Evolutionary conservation across 2,113 vertebrate genomes (phyloP).

Genomic region (Etheostoma spectabile): DNA sequence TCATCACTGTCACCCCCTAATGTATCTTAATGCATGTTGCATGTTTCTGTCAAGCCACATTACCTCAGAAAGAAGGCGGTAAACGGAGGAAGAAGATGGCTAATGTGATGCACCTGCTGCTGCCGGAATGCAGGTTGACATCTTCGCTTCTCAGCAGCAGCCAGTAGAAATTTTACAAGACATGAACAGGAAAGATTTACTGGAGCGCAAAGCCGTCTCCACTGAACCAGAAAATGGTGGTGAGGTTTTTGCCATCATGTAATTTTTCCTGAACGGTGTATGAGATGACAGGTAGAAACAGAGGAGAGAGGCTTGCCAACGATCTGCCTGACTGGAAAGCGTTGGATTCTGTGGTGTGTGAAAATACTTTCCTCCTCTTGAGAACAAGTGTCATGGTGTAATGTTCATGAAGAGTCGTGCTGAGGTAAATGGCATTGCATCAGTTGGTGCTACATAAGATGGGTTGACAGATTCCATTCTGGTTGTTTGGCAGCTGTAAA

Average conservation of each 20-base stretch:
- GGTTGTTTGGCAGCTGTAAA: slow-evolving; percentile 25
- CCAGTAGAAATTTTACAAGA: slow-evolving; percentile 60
- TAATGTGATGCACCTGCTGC: slow-evolving; percentile 65
- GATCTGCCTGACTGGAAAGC: slow-evolving; percentile 56
- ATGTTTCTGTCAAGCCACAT: slow-evolving; percentile 70
- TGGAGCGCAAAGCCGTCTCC: slow-evolving; percentile 55
- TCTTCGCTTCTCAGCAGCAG: slow-evolving; percentile 47
- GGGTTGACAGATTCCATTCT: slow-evolving; percentile 37
- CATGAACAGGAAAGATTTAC: slow-evolving; percentile 67
- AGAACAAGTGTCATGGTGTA: slow-evolving; percentile 49
- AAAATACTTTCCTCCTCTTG: slow-evolving; percentile 68
- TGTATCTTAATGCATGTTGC: slow-evolving; percentile 47
- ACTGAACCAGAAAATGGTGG: slow-evolving; percentile 80
- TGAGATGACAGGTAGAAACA: slow-evolving; percentile 73
- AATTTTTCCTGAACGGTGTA: slow-evolving; percentile 75
- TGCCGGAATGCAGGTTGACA: slow-evolving; percentile 53
- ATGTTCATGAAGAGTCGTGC: slow-evolving; percentile 53
- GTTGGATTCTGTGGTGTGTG: slow-evolving; percentile 68
- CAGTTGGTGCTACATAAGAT: slow-evolving; percentile 24
- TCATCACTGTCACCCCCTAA: slow-evolving; percentile 17
- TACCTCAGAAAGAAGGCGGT: slow-evolving; percentile 43
- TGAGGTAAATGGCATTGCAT: slow-evolving; percentile 27
- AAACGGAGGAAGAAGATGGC: slow-evolving; percentile 40
- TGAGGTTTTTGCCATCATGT: slow-evolving; percentile 69
- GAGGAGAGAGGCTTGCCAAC: slow-evolving; percentile 54